Conservation (phyloP, 2,113 vertebrate species). For the Oreocharis arfaki region DNA sequence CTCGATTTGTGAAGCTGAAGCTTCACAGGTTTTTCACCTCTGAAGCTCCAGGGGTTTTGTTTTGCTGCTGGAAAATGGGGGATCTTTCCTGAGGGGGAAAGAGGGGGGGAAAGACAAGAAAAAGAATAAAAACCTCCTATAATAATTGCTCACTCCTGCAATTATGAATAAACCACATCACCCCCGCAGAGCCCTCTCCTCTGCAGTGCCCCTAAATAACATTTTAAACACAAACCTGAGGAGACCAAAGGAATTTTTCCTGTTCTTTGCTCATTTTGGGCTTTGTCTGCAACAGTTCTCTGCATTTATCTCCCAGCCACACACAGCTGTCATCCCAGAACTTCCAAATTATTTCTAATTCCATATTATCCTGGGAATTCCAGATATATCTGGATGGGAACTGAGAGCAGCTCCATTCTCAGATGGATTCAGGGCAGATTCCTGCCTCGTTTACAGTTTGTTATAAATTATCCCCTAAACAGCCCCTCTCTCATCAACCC, state of each 20-base stretch:
- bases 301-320: not conserved
- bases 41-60: not conserved
- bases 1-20: not conserved
- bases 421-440: not conserved
- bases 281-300: not conserved
- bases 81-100: not conserved
- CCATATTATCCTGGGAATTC: not conserved
- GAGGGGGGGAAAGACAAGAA: not conserved
- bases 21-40: not conserved
- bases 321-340: not conserved
- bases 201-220: not conserved
- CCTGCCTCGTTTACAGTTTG: not conserved
- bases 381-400: not conserved
- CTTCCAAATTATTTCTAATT: not conserved
- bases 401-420: not conserved
- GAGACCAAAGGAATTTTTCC: not conserved
- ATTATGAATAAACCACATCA: not conserved
- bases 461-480: not conserved
- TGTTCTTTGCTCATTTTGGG: not conserved
- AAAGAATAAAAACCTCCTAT: not conserved
- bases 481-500: not conserved
- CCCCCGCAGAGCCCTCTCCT: not conserved
- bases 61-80: not conserved
- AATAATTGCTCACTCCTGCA: not conserved
- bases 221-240: not conserved